Evolutionary conservation across 2,888 invertebrate genomes (phyloP).

Genomic region (Meta bourneti): DNA sequence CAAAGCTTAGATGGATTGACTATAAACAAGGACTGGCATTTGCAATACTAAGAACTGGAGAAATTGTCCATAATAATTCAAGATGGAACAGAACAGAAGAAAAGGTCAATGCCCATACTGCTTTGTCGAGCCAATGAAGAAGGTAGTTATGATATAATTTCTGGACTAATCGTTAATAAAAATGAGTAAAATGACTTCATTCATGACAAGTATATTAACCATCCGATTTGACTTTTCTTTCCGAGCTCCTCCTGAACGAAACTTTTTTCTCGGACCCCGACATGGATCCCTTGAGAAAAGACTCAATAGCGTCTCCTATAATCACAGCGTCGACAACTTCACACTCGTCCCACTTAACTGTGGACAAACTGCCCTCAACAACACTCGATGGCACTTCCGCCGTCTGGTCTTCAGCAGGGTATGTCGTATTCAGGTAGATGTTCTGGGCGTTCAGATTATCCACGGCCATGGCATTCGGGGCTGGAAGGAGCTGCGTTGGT

Average conservation of each 20-base stretch:
- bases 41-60: no score
- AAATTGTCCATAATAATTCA: no score
- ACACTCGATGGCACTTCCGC: background rate
- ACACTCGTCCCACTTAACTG: constrained; percentile 77
- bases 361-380: constrained; percentile 40
- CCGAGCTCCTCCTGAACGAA: constrained; percentile 72
- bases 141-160: background rate
- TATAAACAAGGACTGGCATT: no score
- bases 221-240: constrained; percentile 65
- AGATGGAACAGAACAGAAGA: no score
- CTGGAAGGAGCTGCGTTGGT: background rate
- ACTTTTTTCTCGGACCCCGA: constrained; percentile 69
- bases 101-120: no score
- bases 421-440: background rate
- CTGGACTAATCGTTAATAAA: constrained; percentile 25
- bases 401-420: background rate
- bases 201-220: constrained; percentile 17
- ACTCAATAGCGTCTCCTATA: constrained; percentile 77
- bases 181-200: constrained; percentile 17
- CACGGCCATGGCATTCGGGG: background rate
- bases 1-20: no score
- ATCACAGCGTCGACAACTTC: constrained; percentile 77
- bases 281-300: constrained; percentile 76
- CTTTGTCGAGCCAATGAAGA: no score
- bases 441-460: constrained; percentile 38